These are phyloP conservation scores for Camelus dromedarius DNA, from an alignment of 2,113 vertebrate species.

Conservation along the genomic window DNA sequence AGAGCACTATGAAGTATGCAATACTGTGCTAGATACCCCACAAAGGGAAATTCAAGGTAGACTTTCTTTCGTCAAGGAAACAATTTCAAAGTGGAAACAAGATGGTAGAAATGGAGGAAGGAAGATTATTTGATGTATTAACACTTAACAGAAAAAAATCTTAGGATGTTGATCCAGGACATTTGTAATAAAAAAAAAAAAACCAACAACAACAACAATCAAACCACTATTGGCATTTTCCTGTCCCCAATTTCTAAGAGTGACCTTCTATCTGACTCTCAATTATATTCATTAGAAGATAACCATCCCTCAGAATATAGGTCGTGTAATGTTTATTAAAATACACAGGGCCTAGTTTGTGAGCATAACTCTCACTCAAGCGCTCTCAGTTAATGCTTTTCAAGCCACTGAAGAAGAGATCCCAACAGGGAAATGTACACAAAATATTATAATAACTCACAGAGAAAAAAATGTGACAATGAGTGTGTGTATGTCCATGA, in stretches of 20 bases:
- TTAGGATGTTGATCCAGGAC: not conserved
- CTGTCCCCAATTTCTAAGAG: not conserved
- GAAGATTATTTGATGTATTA: not conserved
- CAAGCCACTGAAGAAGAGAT: not conserved
- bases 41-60: not conserved
- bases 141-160: not conserved
- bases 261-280: not conserved
- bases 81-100: not conserved
- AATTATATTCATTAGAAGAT: not conserved
- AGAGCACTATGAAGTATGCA: not conserved
- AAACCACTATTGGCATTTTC: not conserved
- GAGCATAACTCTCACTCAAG: not conserved
- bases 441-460: no score
- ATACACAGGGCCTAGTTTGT: not conserved
- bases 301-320: not conserved
- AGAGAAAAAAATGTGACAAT: no score
- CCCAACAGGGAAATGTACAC: not conserved
- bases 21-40: not conserved
- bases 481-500: no score
- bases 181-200: not conserved
- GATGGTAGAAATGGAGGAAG: not conserved
- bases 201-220: no score
- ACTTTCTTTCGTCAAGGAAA: not conserved
- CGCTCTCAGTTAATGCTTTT: not conserved
- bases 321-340: constrained; percentile 22